Conservation (phyloP, 2,113 vertebrate species). For the Melanerpes aurifrons region DNA sequence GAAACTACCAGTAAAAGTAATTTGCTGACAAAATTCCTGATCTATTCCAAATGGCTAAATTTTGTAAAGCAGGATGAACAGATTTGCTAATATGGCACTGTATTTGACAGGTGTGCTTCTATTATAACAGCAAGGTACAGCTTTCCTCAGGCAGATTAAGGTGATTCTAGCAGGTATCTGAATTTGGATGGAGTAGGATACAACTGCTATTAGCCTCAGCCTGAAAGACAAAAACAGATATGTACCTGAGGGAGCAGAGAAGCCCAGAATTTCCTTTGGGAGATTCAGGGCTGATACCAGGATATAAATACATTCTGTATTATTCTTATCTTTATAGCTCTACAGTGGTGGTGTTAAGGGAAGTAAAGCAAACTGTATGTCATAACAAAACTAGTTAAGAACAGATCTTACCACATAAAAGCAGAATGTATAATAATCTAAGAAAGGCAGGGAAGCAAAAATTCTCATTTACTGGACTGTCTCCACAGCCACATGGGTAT, state of each 20-base stretch:
- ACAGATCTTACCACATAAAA: not conserved
- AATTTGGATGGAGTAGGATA: not conserved
- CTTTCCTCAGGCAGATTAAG: not conserved
- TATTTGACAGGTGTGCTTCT: not conserved
- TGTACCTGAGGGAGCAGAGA: not conserved
- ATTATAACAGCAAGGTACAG: not conserved
- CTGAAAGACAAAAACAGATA: not conserved
- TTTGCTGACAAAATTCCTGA: not conserved
- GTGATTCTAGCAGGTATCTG: not conserved
- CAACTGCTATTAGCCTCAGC: not conserved
- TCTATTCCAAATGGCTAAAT: not conserved
- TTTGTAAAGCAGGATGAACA: not conserved
- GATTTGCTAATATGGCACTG: not conserved
- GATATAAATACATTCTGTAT: not conserved
- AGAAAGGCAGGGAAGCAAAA: not conserved
- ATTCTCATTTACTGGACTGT: not conserved
- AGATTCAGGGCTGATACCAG: not conserved
- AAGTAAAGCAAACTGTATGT: not conserved
- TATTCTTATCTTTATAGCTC: not conserved
- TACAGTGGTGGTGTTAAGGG: not conserved
- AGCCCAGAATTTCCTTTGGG: not conserved
- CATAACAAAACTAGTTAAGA: not conserved
- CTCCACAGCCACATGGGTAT: not conserved
- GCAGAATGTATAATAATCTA: not conserved
- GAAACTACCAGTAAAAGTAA: not conserved